These are phyloP conservation scores for Proterorhinus semilunaris DNA, from an alignment of 2,113 vertebrate genomes.

Conservation along the genomic window DNA sequence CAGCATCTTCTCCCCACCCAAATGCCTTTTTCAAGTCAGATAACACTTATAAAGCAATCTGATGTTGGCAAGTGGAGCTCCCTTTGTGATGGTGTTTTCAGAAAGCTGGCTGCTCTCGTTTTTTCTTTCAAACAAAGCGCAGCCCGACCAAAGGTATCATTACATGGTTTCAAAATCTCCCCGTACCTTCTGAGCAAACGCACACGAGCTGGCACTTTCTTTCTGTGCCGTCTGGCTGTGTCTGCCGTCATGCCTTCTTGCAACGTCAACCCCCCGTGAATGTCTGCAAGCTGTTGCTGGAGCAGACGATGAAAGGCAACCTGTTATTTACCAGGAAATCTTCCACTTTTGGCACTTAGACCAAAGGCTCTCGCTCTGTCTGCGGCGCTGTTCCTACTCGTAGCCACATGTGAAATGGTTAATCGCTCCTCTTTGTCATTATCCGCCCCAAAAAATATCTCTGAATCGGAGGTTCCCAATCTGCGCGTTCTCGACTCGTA, in stretches of 20 bases:
- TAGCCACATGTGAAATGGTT: slow-evolving; percentile 51
- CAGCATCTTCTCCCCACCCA: slow-evolving; percentile 10
- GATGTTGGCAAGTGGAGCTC: slow-evolving; percentile 50
- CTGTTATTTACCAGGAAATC: slow-evolving; percentile 62
- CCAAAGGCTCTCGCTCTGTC: slow-evolving; percentile 50
- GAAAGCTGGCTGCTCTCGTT: slow-evolving; percentile 60
- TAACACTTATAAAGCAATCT: slow-evolving; percentile 51
- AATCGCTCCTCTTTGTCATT: slow-evolving; percentile 41
- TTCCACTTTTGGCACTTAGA: slow-evolving; percentile 52
- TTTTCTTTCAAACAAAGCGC: slow-evolving; percentile 63
- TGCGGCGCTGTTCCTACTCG: slow-evolving; percentile 41
- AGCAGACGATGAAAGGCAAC: slow-evolving; percentile 69
- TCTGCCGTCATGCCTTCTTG: slow-evolving; percentile 44
- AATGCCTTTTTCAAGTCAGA: slow-evolving; percentile 19
- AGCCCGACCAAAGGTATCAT: slow-evolving; percentile 62
- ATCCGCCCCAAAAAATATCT: slow-evolving; percentile 19
- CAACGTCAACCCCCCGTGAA: slow-evolving; percentile 53
- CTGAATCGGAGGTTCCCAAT: slow-evolving; percentile 37
- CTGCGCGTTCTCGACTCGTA: slow-evolving; percentile 10
- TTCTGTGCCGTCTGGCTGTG: slow-evolving; percentile 63
- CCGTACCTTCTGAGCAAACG: slow-evolving; percentile 65
- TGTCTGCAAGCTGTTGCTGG: slow-evolving; percentile 70
- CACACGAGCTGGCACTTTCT: slow-evolving; percentile 49
- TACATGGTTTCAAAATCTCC: slow-evolving; percentile 62
- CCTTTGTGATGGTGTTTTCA: slow-evolving; percentile 45